A percentile compares a stretch with the other conserved stretches of the same genome.
phyloP scores from a whole-genome alignment of 2,113 vertebrate species.

The Sturnira hondurensis region DNA sequence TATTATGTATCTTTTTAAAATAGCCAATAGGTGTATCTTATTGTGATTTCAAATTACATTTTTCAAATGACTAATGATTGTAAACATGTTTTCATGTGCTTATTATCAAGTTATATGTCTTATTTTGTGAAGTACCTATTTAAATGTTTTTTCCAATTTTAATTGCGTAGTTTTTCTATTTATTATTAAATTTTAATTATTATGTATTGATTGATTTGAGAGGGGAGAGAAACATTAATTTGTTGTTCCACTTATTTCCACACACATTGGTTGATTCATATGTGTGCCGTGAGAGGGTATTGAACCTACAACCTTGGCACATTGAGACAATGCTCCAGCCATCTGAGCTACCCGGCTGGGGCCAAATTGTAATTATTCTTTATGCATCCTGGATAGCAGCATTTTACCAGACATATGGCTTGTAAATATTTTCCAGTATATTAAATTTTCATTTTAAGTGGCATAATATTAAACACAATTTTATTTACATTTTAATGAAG shows the following conservation, averaged over 20 bases:
- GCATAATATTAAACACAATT: not conserved
- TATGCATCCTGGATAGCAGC: not conserved
- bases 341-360: too few species aligned
- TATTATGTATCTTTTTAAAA: not conserved
- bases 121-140: not conserved
- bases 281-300: too few species aligned
- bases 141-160: not conserved
- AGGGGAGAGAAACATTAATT: too few species aligned
- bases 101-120: not conserved
- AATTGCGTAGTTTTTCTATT: not conserved
- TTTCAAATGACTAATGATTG: not conserved
- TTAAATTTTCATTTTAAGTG: not conserved
- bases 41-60: not conserved
- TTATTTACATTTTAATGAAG: not conserved
- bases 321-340: too few species aligned
- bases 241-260: too few species aligned
- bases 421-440: not conserved
- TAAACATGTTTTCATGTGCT: not conserved
- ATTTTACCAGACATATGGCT: not conserved
- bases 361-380: not conserved
- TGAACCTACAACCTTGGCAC: too few species aligned
- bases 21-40: not conserved
- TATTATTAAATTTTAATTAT: not conserved
- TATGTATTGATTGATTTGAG: not conserved
- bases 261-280: too few species aligned